Conservation (phyloP, 2,797 vertebrate genomes). For the Lates japonicus region DNA sequence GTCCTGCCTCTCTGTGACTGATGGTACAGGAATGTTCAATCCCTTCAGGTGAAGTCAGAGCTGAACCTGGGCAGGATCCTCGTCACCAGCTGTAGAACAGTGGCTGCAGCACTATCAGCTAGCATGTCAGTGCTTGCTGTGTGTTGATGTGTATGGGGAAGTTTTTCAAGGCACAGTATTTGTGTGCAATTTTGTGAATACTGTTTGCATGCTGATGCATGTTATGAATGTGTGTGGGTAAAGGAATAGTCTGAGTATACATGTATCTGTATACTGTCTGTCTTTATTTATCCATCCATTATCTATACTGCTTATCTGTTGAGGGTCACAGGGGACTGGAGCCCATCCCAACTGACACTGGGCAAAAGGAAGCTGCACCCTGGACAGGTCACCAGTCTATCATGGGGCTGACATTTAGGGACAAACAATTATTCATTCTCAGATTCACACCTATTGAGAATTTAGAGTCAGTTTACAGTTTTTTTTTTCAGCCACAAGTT, state of each 20-base stretch:
- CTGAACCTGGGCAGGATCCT: conserved; percentile 24
- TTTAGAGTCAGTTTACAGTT: too few species aligned
- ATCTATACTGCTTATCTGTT: background rate
- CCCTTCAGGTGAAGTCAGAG: conserved; percentile 61
- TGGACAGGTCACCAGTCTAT: too few species aligned
- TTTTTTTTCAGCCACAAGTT: too few species aligned
- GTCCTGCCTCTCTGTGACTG: conserved; percentile 47
- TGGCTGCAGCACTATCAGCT: background rate
- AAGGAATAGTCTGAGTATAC: background rate
- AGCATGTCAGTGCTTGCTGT: conserved; percentile 52
- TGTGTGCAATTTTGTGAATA: background rate
- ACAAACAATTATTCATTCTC: too few species aligned
- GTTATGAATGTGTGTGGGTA: conserved; percentile 12
- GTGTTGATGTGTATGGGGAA: background rate
- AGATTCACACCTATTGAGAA: too few species aligned
- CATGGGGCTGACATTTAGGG: too few species aligned
- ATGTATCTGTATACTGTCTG: background rate
- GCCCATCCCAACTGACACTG: too few species aligned
- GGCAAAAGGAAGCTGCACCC: too few species aligned
- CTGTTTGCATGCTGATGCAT: conserved; percentile 45
- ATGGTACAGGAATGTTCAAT: conserved; percentile 64
- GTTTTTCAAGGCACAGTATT: conserved; percentile 6
- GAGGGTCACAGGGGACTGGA: too few species aligned
- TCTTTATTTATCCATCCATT: background rate
- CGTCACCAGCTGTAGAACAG: conserved; percentile 37